Evolutionary conservation across 2,113 vertebrate genomes (phyloP).

Genomic region (Arenaria interpres): DNA sequence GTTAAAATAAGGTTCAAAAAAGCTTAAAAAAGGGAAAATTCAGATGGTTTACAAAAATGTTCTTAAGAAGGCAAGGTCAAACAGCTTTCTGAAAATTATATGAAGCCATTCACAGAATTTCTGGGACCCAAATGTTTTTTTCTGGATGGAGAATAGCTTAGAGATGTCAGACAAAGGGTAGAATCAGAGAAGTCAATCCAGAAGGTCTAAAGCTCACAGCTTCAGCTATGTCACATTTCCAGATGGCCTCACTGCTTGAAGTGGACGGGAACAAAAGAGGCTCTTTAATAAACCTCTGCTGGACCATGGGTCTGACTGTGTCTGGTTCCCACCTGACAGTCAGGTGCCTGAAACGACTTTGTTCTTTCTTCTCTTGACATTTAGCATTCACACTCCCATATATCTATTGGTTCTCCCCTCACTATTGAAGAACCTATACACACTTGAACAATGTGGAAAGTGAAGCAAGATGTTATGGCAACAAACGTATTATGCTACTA

Average conservation of each 20-base stretch:
- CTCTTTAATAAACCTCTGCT: background rate
- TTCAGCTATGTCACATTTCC: background rate
- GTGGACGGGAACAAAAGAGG: background rate
- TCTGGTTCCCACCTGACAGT: constrained; percentile 36
- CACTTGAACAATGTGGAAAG: background rate
- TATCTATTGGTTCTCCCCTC: background rate
- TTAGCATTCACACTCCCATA: background rate
- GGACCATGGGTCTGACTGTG: background rate
- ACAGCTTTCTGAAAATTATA: background rate
- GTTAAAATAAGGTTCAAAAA: background rate
- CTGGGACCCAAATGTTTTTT: background rate
- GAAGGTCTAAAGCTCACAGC: background rate
- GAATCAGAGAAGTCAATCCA: background rate
- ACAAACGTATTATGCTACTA: background rate
- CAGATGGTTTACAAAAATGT: background rate
- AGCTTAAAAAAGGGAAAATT: background rate
- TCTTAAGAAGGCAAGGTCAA: background rate
- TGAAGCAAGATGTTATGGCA: constrained; percentile 23
- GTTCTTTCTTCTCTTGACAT: background rate
- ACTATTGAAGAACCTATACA: background rate
- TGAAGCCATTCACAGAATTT: background rate
- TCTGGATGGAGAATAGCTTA: background rate
- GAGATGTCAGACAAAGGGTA: background rate
- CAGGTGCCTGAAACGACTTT: background rate
- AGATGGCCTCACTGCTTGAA: background rate